These are phyloP conservation scores for Chymomyza caudatula DNA, from an alignment of 2,888 invertebrate genomes.

Conservation along the genomic window DNA sequence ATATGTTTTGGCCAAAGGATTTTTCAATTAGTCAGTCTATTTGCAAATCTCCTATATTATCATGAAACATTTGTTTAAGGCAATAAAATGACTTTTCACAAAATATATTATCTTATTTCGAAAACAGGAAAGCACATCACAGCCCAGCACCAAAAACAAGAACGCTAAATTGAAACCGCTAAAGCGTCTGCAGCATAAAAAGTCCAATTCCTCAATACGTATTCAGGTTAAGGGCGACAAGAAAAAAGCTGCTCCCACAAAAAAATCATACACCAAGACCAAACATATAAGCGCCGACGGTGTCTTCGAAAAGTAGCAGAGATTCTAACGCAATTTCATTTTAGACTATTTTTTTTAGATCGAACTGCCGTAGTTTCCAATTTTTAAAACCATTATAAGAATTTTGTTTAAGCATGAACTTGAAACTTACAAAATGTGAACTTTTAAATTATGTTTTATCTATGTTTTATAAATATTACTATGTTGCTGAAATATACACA, in stretches of 20 bases:
- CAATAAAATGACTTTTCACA: no score
- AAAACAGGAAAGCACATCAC: no score
- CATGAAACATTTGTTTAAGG: no score
- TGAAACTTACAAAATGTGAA: not conserved
- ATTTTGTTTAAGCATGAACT: not conserved
- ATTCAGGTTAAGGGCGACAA: slow-evolving; percentile 42
- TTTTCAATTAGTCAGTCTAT: no score
- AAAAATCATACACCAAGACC: slow-evolving; percentile 21
- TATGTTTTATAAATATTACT: not conserved
- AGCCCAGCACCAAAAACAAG: slow-evolving; percentile 14
- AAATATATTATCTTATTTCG: no score
- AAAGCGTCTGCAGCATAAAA: slow-evolving; percentile 37
- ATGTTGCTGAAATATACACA: not conserved
- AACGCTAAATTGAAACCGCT: slow-evolving; percentile 28
- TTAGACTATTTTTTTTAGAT: not conserved
- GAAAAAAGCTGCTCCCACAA: slow-evolving; percentile 26
- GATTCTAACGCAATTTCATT: no score
- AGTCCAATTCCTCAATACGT: slow-evolving; percentile 20
- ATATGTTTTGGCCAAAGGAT: no score
- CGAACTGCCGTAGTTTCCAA: not conserved
- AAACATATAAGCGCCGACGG: slow-evolving; percentile 28
- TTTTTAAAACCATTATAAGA: not conserved
- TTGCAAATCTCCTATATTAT: no score
- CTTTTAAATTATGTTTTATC: not conserved
- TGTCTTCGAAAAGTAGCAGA: not conserved